Percentiles rank a stretch among this genome's conserved stretches.
Evolutionary conservation across 2,888 invertebrate genomes (phyloP).

Genomic region (Ectemnius continuus): DNA sequence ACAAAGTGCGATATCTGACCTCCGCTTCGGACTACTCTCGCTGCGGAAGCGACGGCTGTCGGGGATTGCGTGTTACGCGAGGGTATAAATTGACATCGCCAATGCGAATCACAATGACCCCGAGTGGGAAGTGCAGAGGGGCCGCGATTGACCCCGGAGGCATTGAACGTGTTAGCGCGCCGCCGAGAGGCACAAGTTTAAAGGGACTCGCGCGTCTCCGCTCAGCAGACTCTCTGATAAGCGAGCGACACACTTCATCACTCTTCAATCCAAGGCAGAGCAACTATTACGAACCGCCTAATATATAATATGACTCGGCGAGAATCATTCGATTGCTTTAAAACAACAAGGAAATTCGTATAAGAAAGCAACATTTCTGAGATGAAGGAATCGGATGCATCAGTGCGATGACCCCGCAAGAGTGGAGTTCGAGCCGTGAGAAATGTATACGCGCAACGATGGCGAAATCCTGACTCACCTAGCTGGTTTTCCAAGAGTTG

Average conservation of each 20-base stretch:
- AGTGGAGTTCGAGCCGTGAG: not conserved
- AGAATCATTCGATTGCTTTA: too few relatives aligned
- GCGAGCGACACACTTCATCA: not conserved
- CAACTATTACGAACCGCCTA: too few relatives aligned
- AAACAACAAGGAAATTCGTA: too few relatives aligned
- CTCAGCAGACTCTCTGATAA: not conserved
- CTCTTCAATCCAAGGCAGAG: too few relatives aligned
- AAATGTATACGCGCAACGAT: not conserved
- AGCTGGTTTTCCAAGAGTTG: not conserved
- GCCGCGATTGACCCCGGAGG: not conserved
- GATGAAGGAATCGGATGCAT: too few relatives aligned
- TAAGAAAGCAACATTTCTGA: too few relatives aligned
- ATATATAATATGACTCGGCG: too few relatives aligned
- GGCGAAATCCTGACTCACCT: not conserved
- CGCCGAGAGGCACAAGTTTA: conserved; percentile 3
- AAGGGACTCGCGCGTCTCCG: not conserved
- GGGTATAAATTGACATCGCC: not conserved
- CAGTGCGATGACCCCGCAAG: too few relatives aligned
- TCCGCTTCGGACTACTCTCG: too few relatives aligned
- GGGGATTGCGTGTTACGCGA: not conserved
- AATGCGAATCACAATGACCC: not conserved
- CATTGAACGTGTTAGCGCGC: conserved; percentile 7
- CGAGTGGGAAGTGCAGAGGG: conserved; percentile 6
- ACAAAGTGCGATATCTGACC: too few relatives aligned
- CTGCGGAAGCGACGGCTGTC: too few relatives aligned